These are phyloP conservation scores for Ectobius pallidus DNA, from an alignment of 2,888 invertebrate species.

Conservation along the genomic window DNA sequence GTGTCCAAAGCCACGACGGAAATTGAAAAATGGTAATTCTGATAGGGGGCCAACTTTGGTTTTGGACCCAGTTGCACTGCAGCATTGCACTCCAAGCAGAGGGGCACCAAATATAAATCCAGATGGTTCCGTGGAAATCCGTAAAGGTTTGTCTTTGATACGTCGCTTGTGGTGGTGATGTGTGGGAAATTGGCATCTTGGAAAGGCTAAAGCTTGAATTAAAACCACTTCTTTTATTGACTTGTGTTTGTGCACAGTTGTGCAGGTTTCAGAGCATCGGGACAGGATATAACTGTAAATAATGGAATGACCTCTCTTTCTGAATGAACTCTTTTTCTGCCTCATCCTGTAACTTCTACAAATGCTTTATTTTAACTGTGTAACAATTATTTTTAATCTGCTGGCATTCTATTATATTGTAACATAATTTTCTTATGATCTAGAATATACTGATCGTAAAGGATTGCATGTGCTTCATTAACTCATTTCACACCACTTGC, in stretches of 20 bases:
- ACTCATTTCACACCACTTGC: too few species aligned
- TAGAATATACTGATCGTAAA: too few species aligned
- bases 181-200: conserved; percentile 4
- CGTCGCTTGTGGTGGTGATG: conserved; percentile 15
- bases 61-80: conserved; percentile 27
- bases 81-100: not conserved
- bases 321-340: too few species aligned
- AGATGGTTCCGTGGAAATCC: conserved; percentile 33
- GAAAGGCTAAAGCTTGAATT: not conserved
- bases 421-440: too few species aligned
- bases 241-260: not conserved
- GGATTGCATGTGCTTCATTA: too few species aligned
- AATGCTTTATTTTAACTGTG: too few species aligned
- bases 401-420: too few species aligned
- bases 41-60: conserved; percentile 15
- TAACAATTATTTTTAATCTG: too few species aligned
- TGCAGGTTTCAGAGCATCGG: not conserved
- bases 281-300: not conserved
- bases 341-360: too few species aligned
- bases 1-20: conserved; percentile 29
- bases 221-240: conserved; percentile 13
- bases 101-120: conserved; percentile 29
- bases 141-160: conserved; percentile 32
- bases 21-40: not conserved
- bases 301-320: not conserved